Percentiles rank a stretch among this genome's conserved stretches.
Evolutionary conservation across 2,888 invertebrate genomes (phyloP).

Genomic region (Myopa tessellatipennis): DNA sequence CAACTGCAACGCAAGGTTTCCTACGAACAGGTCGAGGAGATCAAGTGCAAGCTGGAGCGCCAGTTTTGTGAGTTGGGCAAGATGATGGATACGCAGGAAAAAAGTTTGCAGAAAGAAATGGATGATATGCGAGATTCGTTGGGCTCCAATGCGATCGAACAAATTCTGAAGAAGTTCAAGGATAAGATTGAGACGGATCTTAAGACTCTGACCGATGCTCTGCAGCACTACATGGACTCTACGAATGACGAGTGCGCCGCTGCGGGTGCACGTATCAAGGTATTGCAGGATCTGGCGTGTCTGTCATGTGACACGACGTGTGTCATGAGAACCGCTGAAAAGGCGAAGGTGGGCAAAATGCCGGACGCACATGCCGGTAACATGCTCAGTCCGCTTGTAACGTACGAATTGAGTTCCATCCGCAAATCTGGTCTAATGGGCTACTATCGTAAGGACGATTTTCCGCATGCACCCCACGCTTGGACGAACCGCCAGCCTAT

Average conservation of each 20-base stretch:
- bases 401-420: conserved; percentile 76
- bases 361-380: conserved; percentile 71
- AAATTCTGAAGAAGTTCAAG: conserved; percentile 76
- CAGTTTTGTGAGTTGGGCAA: conserved; percentile 57
- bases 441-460: conserved; percentile 61
- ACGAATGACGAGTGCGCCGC: conserved; percentile 73
- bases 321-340: conserved; percentile 75
- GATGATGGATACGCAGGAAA: conserved; percentile 57
- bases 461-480: conserved; percentile 56
- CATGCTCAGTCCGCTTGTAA: conserved; percentile 78
- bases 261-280: conserved; percentile 77
- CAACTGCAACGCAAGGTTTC: conserved; percentile 80
- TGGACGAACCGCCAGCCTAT: conserved; percentile 53
- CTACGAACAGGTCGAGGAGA: conserved; percentile 77
- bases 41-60: conserved; percentile 58
- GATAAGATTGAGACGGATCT: conserved; percentile 72
- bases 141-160: conserved; percentile 73
- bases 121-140: conserved; percentile 75
- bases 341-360: conserved; percentile 68
- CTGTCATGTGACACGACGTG: conserved; percentile 82
- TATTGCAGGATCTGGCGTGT: conserved; percentile 79
- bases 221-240: conserved; percentile 59
- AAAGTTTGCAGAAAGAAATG: conserved; percentile 69
- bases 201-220: conserved; percentile 53
- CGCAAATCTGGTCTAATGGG: conserved; percentile 62